Conservation (phyloP, 2,797 vertebrate genomes). For the Urosaurus nigricauda region DNA sequence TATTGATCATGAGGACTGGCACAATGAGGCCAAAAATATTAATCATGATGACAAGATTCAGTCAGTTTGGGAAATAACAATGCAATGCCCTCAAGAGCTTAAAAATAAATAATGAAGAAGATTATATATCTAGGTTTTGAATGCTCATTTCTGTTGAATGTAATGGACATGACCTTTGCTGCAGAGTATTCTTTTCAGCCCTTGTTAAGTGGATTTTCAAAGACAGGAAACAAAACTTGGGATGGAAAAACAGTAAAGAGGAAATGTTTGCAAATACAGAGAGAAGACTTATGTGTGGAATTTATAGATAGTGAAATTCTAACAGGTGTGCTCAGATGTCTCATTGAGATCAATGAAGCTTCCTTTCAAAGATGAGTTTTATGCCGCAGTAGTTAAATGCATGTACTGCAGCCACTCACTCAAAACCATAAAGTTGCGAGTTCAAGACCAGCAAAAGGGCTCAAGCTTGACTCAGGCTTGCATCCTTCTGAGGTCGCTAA, state of each 20-base stretch:
- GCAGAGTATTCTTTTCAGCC: background rate
- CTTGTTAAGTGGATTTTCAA: slow-evolving; percentile 15
- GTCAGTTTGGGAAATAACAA: slow-evolving; percentile 26
- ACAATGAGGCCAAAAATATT: slow-evolving; percentile 7
- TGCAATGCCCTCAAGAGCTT: background rate
- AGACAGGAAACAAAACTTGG: background rate
- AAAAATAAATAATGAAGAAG: slow-evolving; percentile 6
- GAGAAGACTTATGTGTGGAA: background rate
- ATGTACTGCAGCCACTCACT: no score
- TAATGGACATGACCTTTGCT: slow-evolving; percentile 20
- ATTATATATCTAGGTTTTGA: slow-evolving; percentile 6
- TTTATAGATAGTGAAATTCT: background rate
- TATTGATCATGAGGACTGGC: background rate
- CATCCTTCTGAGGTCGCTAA: no score
- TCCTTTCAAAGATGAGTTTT: background rate
- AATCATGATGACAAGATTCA: slow-evolving; percentile 18
- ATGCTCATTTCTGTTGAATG: background rate
- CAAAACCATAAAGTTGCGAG: no score
- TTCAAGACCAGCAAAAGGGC: no score
- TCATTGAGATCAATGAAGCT: background rate
- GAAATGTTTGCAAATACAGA: background rate
- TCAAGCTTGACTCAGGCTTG: no score
- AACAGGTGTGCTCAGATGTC: background rate
- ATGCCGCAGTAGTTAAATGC: no score
- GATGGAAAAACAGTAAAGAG: background rate